phyloP scores from a whole-genome alignment of 1,140 invertebrate species.

The Andrena cerasifolii region DNA sequence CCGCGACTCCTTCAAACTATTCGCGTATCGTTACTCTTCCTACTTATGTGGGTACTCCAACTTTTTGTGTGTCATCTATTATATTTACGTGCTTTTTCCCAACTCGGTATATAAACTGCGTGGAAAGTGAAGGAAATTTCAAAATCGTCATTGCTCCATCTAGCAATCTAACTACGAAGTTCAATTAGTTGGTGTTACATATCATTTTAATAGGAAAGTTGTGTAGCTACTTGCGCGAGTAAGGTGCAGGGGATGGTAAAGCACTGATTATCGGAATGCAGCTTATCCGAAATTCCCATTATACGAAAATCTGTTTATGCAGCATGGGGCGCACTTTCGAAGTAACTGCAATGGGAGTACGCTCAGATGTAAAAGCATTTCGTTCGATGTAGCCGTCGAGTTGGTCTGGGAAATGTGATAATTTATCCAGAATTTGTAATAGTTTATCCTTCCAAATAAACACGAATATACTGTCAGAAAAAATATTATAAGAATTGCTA shows the following conservation, averaged over 20 bases:
- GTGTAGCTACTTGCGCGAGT: conserved; percentile 27
- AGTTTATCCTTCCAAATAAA: too few relatives aligned
- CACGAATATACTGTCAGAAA: too few relatives aligned
- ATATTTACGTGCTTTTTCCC: too few relatives aligned
- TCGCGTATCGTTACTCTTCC: not conserved
- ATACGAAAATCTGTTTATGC: conserved; percentile 37
- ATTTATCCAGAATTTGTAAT: too few relatives aligned
- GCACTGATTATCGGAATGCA: conserved; percentile 28
- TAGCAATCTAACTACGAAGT: not conserved
- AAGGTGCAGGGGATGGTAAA: not conserved
- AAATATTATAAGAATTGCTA: too few relatives aligned
- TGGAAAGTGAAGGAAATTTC: too few relatives aligned
- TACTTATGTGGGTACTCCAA: too few relatives aligned
- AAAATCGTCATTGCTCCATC: not conserved
- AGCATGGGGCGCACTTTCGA: not conserved
- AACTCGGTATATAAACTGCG: too few relatives aligned
- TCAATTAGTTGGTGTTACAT: not conserved
- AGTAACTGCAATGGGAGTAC: conserved; percentile 22
- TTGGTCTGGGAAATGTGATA: not conserved
- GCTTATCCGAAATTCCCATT: conserved; percentile 48
- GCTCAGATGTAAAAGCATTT: conserved; percentile 9
- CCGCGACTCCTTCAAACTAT: conserved; percentile 4
- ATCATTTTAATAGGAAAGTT: conserved; percentile 39
- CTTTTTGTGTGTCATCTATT: too few relatives aligned
- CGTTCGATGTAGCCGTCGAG: not conserved